Evolutionary conservation across 1,140 invertebrate species (phyloP).

Genomic region (Macrostomum lignano): DNA sequence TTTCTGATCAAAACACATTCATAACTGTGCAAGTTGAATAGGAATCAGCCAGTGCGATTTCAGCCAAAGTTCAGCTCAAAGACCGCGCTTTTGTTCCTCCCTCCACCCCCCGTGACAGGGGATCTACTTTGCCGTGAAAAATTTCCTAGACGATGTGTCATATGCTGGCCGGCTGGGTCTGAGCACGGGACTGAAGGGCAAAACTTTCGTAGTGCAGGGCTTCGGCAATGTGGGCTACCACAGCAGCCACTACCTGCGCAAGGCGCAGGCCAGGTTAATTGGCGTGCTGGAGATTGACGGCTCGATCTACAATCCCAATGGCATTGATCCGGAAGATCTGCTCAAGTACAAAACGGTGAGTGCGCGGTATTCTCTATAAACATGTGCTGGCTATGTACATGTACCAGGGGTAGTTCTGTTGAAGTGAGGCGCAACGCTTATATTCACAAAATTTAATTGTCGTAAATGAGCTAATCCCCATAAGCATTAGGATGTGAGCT

Average conservation of each 20-base stretch:
- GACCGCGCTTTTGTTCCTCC: too few species aligned
- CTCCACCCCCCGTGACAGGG: too few species aligned
- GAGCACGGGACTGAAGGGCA: conserved; percentile 74
- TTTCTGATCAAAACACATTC: too few species aligned
- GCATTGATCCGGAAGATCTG: conserved; percentile 67
- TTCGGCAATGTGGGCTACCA: conserved; percentile 98
- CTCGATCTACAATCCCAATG: conserved; percentile 60
- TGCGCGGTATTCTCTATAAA: conserved; percentile 1
- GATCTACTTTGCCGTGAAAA: conserved; percentile 83
- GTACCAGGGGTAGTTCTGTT: too few species aligned
- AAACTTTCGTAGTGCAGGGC: conserved; percentile 88
- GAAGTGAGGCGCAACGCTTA: too few species aligned
- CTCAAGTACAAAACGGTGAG: conserved; percentile 37
- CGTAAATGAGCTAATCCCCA: too few species aligned
- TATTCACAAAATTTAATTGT: too few species aligned
- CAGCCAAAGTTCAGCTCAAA: too few species aligned
- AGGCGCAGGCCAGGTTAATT: conserved; percentile 70
- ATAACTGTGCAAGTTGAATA: too few species aligned
- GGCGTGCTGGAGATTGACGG: conserved; percentile 79
- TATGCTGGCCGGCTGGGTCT: conserved; percentile 87
- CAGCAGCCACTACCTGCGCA: conserved; percentile 70
- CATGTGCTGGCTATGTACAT: too few species aligned
- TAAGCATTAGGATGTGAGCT: too few species aligned
- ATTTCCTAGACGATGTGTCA: conserved; percentile 79
- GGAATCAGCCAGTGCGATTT: too few species aligned